phyloP scores from a whole-genome alignment of 2,888 invertebrate genomes.

The Apocheima hispidaria region DNA sequence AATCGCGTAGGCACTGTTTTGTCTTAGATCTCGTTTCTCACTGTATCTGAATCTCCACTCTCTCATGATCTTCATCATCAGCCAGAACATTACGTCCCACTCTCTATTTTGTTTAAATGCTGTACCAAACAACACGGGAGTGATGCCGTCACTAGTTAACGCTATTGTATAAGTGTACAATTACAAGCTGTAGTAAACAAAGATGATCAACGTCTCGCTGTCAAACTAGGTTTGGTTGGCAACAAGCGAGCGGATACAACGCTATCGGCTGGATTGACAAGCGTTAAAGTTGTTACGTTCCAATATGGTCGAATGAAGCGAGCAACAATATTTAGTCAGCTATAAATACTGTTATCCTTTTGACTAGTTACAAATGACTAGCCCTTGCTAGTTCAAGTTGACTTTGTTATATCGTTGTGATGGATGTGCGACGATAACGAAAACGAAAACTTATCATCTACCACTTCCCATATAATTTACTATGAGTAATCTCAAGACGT shows the following conservation, averaged over 20 bases:
- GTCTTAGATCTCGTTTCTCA: no score
- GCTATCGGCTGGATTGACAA: slow-evolving; percentile 1
- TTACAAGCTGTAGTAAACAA: not conserved
- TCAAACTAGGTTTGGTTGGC: not conserved
- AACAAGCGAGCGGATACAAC: not conserved
- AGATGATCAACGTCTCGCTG: not conserved
- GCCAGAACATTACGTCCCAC: no score
- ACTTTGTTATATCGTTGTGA: not conserved
- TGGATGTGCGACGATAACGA: not conserved
- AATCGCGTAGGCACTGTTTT: no score
- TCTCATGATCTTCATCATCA: no score
- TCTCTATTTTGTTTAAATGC: no score
- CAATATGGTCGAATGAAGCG: slow-evolving; percentile 8
- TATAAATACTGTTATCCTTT: slow-evolving; percentile 18
- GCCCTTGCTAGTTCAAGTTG: not conserved
- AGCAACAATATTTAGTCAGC: slow-evolving; percentile 9
- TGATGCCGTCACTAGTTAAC: no score
- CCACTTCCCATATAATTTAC: no score
- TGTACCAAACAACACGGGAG: no score
- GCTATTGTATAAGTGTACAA: not conserved
- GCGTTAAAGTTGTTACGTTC: slow-evolving; percentile 13
- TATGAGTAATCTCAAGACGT: no score
- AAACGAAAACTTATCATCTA: not conserved
- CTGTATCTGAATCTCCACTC: no score
- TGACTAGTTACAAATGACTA: slow-evolving; percentile 15